A percentile compares a stretch with the other conserved stretches of the same genome.
Conservation (phyloP, 2,797 vertebrate species). For the Argya squamiceps region DNA sequence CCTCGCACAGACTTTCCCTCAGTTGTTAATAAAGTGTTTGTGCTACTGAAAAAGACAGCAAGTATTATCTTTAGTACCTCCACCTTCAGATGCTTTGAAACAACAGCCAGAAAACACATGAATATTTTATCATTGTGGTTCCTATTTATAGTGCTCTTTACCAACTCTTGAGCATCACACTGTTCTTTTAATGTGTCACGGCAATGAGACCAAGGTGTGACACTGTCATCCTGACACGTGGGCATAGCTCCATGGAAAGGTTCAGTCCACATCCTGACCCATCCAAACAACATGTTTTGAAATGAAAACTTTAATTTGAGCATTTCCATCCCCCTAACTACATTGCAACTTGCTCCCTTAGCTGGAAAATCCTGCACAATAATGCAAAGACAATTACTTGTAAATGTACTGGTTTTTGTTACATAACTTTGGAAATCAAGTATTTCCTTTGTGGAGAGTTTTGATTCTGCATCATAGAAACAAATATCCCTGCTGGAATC, state of each 20-base stretch:
- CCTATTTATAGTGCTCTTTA: not conserved
- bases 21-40: not conserved
- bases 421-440: not conserved
- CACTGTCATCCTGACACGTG: not conserved
- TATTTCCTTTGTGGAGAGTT: not conserved
- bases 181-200: not conserved
- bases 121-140: not conserved
- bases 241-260: not conserved
- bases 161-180: not conserved
- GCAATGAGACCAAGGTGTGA: not conserved
- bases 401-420: not conserved
- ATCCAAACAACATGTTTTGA: not conserved
- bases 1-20: not conserved
- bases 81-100: slow-evolving; percentile 17
- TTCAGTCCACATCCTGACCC: not conserved
- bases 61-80: not conserved
- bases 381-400: not conserved
- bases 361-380: not conserved
- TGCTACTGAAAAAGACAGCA: not conserved
- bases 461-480: not conserved
- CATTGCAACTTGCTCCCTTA: not conserved
- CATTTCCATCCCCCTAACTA: not conserved
- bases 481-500: not conserved
- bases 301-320: not conserved
- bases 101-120: not conserved